Evolutionary conservation across 1,140 invertebrate genomes (phyloP).

Genomic region (Brachystomella parvula): DNA sequence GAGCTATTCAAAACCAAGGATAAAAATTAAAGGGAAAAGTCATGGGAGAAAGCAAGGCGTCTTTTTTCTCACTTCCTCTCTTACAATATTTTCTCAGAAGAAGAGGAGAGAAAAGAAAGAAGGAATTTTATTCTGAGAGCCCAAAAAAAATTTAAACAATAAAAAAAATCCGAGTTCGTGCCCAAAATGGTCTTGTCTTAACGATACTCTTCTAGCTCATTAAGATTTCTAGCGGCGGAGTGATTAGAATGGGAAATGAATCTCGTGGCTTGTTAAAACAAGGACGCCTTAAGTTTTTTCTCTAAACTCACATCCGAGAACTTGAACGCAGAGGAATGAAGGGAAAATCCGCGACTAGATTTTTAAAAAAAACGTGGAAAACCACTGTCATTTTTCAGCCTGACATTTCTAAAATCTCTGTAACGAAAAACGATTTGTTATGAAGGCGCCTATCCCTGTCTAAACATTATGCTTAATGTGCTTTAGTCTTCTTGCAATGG

Average conservation of each 20-base stretch:
- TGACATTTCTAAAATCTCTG: constrained; percentile 23
- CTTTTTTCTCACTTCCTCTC: no score
- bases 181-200: no score
- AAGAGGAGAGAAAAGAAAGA: not conserved
- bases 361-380: not conserved
- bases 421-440: constrained; percentile 27
- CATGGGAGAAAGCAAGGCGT: no score
- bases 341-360: not conserved
- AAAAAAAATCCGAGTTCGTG: no score
- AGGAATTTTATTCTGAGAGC: not conserved
- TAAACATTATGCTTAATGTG: constrained; percentile 22
- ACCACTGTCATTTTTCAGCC: constrained; percentile 29
- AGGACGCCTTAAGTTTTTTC: no score
- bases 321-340: not conserved
- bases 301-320: not conserved
- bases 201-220: no score
- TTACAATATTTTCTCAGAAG: not conserved
- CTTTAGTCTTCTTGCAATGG: not conserved
- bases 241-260: no score
- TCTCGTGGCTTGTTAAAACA: no score
- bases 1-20: no score
- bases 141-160: not conserved
- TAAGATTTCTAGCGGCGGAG: no score
- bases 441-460: constrained; percentile 32
- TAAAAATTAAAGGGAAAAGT: not conserved